Base-by-base conservation (phyloP, 2,797 vertebrate species). In the Allobates femoralis region DNA sequence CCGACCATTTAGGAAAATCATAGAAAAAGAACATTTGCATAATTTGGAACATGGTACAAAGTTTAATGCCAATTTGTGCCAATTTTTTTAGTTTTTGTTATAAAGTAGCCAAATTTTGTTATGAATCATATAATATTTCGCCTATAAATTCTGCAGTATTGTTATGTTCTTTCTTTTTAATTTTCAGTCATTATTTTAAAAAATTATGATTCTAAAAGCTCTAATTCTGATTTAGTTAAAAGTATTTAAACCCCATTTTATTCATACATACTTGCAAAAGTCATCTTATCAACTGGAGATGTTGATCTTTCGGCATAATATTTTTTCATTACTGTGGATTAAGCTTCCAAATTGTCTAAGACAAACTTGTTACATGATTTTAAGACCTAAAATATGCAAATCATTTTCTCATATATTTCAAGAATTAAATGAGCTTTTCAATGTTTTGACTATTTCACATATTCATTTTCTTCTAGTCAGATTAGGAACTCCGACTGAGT, bases 381-480 rank as follows among this genome's bases (percentile, higher is more conserved):
- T 86, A 81, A 73, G 46, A 30, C 80, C n/a, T 30, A n/a, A 81
- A 64, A 77, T 81, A 64, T 81, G 34, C 60, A 34, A 86, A 51
- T 82, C 3, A 81, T 82, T 86, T 76, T 28, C 34, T 58, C 79
- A 55, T 81, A 41, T 66, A 81, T 60, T 81, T 76, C 16, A 28
- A 55, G 50, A 60, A 11, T 74, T 55, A 81, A 76, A 56, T 81
- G 28, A 80, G 67, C 66, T 32, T 77, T 67, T 55, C 55, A 67
- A 23, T 41, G 58, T 86, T 86, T 74, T 86, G 23, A 58, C 62
- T 23, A 69, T 82, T 51, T 32, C 71, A 41, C 60, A 71, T 58
- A 74, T 80, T 86, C 85, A 77, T 82, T 86, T 79, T 84, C 51
- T 78, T 86, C 32, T 81, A 58, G 79, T 14, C 79, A 86, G 79